Evolutionary conservation across 2,113 vertebrate species (phyloP), one percentile per base, ranked within the genome.

Genomic region (Corythoichthys haematopterus): DNA sequence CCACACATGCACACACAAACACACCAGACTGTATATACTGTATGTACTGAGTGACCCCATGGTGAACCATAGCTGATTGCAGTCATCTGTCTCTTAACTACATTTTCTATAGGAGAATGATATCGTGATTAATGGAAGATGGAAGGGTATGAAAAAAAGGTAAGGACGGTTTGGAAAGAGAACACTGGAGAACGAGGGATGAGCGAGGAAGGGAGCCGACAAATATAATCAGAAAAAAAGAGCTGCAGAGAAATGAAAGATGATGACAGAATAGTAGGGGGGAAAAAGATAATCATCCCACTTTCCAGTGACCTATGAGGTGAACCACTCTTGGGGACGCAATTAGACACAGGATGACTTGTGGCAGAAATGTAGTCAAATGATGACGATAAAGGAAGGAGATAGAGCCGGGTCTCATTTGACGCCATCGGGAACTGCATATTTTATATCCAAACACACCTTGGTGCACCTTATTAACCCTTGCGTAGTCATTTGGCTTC

Each of bases 1-100:
- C 38, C 11, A 48, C 13, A 37, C 38, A 57, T 38, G 55, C 38
- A 15, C 48, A 36, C 36, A 43, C 55, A 13, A 50, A 59, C 45
- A 56, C 35, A 16, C 7, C 36, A 65, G 9, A 47, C n/a, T 11
- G 9, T 10, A 28, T 13, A 46, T 13, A 58, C 16, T 45, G 11
- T 62, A 45, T 45, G 6, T 28, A 51, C 64, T 28, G 37, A 64
- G 33, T 82, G 86, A 87, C 86, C 86, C 13, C 1, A 11, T 64
- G 64, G 20, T 87, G 88, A 89, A 85, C 86, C 78, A 58, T 59
- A 68, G 77, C 55, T 80, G 84, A 89, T 80, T 87, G 80, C 78
- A 81, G 75, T 84, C 82, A 79, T 88, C 79, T 72, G 79, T 85
- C 76, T 72, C 65, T 81, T 84, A 85, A 87, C 82, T 82, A 67